A percentile compares a stretch with the other conserved stretches of the same genome.
These are phyloP conservation scores for Thymelicus lineola DNA, from an alignment of 2,888 invertebrate species.

Conservation along the genomic window DNA sequence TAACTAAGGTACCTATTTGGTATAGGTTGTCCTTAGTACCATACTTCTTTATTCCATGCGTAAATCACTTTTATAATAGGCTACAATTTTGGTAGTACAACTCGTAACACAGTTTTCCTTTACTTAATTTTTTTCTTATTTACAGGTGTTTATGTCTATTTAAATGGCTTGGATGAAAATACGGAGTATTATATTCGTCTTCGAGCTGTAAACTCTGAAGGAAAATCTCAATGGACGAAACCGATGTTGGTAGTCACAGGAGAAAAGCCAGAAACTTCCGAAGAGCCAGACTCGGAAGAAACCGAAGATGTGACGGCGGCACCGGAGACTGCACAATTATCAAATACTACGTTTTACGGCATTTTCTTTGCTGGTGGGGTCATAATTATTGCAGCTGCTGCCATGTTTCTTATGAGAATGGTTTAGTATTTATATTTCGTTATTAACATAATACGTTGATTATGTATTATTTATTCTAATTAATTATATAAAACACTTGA, in stretches of 20 bases:
- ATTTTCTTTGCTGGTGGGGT: slow-evolving; percentile 68
- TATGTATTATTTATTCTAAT: too few species aligned
- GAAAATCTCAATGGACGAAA: slow-evolving; percentile 63
- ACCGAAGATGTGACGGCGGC: slow-evolving; percentile 29
- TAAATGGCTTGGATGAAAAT: slow-evolving; percentile 55
- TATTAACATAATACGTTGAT: too few species aligned
- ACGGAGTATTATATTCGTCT: slow-evolving; percentile 65
- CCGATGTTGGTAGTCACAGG: slow-evolving; percentile 49
- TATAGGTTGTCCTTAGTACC: too few species aligned
- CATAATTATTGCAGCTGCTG: slow-evolving; percentile 56
- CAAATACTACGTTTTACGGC: slow-evolving; percentile 59
- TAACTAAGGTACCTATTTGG: too few species aligned
- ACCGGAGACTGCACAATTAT: slow-evolving; percentile 33
- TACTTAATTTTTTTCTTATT: slow-evolving; percentile 25
- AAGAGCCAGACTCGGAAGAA: slow-evolving; percentile 32
- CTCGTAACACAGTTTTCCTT: too few species aligned
- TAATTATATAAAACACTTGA: too few species aligned
- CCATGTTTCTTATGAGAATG: slow-evolving; percentile 61
- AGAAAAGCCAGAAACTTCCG: slow-evolving; percentile 35
- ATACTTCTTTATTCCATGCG: too few species aligned
- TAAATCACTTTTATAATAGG: too few species aligned
- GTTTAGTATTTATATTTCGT: slow-evolving; percentile 46
- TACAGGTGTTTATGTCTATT: slow-evolving; percentile 50
- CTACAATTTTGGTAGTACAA: too few species aligned
- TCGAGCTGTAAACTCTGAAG: slow-evolving; percentile 59